Conservation (phyloP, 2,888 invertebrate genomes). For the Cosmia trapezina region DNA sequence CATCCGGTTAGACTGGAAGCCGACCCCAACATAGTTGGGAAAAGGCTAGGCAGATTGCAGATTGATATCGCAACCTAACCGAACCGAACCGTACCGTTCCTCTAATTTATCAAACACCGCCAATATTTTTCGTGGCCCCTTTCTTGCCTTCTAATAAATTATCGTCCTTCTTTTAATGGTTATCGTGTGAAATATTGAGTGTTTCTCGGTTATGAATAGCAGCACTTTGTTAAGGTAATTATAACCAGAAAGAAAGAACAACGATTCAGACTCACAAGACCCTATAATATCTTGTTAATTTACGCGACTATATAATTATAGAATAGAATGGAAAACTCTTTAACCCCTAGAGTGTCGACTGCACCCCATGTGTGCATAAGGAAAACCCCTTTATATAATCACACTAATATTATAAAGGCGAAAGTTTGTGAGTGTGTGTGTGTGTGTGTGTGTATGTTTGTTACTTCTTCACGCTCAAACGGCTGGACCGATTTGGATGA, state of each 20-base stretch:
- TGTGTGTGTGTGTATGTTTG: too few species aligned
- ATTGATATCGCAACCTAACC: neutral
- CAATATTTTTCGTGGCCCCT: constrained; percentile 41
- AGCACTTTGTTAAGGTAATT: constrained; percentile 33
- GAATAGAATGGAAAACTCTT: too few species aligned
- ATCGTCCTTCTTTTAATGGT: constrained; percentile 40
- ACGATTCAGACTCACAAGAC: neutral
- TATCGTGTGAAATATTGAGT: constrained; percentile 46
- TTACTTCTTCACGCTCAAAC: too few species aligned
- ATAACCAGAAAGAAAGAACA: neutral
- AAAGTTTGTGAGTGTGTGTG: too few species aligned
- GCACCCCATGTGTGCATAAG: too few species aligned
- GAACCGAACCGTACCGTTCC: constrained; percentile 3
- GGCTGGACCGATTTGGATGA: too few species aligned
- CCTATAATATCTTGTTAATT: neutral
- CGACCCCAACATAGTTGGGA: too few species aligned
- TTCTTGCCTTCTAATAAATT: constrained; percentile 49
- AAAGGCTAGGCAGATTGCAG: too few species aligned
- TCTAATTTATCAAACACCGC: constrained; percentile 53
- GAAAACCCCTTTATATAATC: too few species aligned
- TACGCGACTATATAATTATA: neutral
- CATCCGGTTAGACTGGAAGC: too few species aligned
- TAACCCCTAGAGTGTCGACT: too few species aligned
- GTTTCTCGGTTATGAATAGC: constrained; percentile 42
- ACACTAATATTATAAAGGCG: too few species aligned